These are phyloP conservation scores for Phataginus tricuspis DNA, from an alignment of 2,797 vertebrate species.

Conservation along the genomic window DNA sequence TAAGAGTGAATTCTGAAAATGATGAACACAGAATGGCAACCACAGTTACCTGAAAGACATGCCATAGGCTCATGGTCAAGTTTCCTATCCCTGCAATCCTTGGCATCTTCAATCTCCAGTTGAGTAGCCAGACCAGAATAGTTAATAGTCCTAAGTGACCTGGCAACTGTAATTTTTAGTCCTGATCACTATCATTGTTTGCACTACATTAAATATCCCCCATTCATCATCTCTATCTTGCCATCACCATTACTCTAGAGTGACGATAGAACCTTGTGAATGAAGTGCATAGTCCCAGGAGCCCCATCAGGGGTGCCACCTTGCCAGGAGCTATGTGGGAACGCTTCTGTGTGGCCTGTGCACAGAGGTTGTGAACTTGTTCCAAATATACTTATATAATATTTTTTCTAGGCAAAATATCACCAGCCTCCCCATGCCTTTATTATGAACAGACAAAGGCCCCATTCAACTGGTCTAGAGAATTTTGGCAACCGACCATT, in stretches of 20 bases:
- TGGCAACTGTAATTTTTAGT: constrained; percentile 22
- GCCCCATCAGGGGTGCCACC: not conserved
- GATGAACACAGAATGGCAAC: not conserved
- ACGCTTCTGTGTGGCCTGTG: not conserved
- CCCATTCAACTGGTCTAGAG: not conserved
- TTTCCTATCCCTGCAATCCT: not conserved
- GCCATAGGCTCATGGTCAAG: not conserved
- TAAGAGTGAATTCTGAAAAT: not conserved
- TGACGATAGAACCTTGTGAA: not conserved
- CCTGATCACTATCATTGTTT: constrained; percentile 54
- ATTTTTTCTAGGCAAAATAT: not conserved
- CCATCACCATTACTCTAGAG: constrained; percentile 7
- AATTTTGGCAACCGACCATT: not conserved
- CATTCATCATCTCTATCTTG: constrained; percentile 26
- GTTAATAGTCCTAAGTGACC: not conserved
- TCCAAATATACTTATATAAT: not conserved
- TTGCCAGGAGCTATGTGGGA: not conserved
- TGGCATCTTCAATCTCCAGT: not conserved
- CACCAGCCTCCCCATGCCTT: not conserved
- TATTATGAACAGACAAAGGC: not conserved
- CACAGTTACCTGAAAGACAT: not conserved
- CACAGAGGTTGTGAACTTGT: not conserved
- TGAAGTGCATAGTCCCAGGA: not conserved
- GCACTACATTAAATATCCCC: not conserved
- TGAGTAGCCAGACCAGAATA: not conserved